Base-by-base conservation (phyloP, 2,113 vertebrate genomes). In the Acrocephalus kingi region DNA sequence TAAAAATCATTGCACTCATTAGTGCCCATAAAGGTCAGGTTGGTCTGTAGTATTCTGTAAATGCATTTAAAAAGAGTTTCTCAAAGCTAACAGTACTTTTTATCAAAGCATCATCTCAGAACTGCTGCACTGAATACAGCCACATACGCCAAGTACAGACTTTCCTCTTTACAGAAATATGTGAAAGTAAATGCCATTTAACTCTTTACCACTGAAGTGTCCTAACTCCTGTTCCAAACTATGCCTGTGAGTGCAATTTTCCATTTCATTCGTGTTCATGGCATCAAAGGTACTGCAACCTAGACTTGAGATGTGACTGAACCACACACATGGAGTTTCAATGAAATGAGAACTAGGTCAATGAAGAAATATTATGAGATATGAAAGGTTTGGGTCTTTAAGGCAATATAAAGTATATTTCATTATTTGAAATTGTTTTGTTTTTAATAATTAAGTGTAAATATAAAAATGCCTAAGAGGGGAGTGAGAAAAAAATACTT, bases 401-500 rank as follows among this genome's bases (percentile, higher is more conserved):
- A 98, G 97, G 98, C 97, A 97, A 97, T 97, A 97, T 91, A 97
- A 98, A 98, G 98, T 92, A 93, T 93, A 95, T 69, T 84, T 93
- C 82, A 68, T 95, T 97, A 97, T 96, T 58, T 96, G 93, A 98
- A 96, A 71, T 96, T 79, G 81, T 54, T 94, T 96, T 81, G 84
- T 68, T 83, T 84, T 62, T n/a, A 94, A 77, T 86, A 80, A 88
- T 95, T 96, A 95, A 96, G 96, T 97, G 94, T 96, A 95, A 92
- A 95, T 96, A 97, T 93, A 90, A 96, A 97, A 97, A 97, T 96
- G 94, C 92, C 96, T 96, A 96, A 97, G 98, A 97, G 96, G 96
- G 97, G 93, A 94, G 95, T 97, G 97, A 98, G 97, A 97, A 98
- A 98, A 97, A 96, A 97, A 96, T 95, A 96, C 74, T 97, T 80